Evolutionary conservation across 1,140 invertebrate genomes (phyloP).

Genomic region (Colletes gigas): DNA sequence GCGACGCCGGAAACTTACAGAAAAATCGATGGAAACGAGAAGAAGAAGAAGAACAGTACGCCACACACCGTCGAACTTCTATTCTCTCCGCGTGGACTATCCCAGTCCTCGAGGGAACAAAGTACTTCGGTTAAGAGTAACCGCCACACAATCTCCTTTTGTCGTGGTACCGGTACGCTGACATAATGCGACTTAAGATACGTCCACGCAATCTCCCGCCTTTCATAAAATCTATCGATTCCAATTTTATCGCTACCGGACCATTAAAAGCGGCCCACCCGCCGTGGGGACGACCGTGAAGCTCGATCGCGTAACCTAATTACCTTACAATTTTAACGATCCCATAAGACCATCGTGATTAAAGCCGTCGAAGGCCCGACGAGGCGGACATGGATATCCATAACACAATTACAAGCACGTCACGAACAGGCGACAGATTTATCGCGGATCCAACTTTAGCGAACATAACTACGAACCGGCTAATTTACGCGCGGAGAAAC

Average conservation of each 20-base stretch:
- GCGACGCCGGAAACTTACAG: not conserved
- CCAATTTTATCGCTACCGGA: not conserved
- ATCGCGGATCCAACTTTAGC: too few relatives aligned
- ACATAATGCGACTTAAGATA: not conserved
- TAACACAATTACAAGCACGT: too few relatives aligned
- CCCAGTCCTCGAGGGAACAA: slow-evolving; percentile 6
- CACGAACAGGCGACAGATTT: too few relatives aligned
- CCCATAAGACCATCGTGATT: not conserved
- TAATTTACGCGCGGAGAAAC: too few relatives aligned
- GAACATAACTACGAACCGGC: too few relatives aligned
- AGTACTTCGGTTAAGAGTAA: slow-evolving; percentile 20
- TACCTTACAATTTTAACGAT: not conserved
- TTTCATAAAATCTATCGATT: not conserved
- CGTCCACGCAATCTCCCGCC: not conserved
- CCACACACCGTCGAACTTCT: not conserved
- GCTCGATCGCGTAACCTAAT: not conserved
- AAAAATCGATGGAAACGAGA: slow-evolving; percentile 24
- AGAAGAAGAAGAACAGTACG: not conserved
- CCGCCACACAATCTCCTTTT: slow-evolving; percentile 3
- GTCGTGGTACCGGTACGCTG: not conserved
- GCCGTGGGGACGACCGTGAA: not conserved
- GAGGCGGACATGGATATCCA: too few relatives aligned
- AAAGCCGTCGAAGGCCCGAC: not conserved
- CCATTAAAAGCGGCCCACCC: not conserved
- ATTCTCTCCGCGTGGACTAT: slow-evolving; percentile 6